Evolutionary conservation across 1,140 invertebrate genomes (phyloP).

Genomic region (Mesaphorura yosii): DNA sequence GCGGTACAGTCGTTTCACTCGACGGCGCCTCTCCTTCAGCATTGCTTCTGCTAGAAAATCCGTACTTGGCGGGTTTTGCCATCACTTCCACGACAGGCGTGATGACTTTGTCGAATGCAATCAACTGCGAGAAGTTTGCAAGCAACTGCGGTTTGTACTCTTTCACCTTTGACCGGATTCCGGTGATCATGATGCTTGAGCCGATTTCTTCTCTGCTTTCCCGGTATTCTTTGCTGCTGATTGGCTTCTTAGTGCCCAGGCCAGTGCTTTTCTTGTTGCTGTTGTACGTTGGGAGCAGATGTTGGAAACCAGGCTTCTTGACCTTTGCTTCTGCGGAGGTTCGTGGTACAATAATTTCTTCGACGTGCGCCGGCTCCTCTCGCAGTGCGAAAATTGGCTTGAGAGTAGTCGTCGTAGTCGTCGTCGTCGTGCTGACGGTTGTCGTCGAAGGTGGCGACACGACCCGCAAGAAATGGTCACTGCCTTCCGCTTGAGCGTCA

Average conservation of each 20-base stretch:
- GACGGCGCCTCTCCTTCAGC: not conserved
- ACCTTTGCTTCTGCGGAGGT: not conserved
- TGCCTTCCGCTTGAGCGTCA: conserved; percentile 8
- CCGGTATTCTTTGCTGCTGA: not conserved
- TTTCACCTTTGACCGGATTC: conserved; percentile 27
- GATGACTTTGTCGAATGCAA: conserved; percentile 30
- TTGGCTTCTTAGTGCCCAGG: not conserved
- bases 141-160: conserved; percentile 32
- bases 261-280: not conserved
- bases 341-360: not conserved
- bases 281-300: not conserved
- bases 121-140: conserved; percentile 21
- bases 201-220: conserved; percentile 12
- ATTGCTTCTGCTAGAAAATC: not conserved
- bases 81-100: no score
- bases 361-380: not conserved
- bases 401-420: conserved; percentile 3
- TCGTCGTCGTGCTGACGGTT: conserved; percentile 1
- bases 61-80: conserved; percentile 14
- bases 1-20: not conserved
- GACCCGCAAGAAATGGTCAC: conserved; percentile 5
- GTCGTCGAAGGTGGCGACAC: not conserved
- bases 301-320: not conserved
- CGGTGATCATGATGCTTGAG: conserved; percentile 23
- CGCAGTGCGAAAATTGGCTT: not conserved